Base-by-base conservation (phyloP, 2,113 vertebrate genomes). In the Pygathrix nemaeus region DNA sequence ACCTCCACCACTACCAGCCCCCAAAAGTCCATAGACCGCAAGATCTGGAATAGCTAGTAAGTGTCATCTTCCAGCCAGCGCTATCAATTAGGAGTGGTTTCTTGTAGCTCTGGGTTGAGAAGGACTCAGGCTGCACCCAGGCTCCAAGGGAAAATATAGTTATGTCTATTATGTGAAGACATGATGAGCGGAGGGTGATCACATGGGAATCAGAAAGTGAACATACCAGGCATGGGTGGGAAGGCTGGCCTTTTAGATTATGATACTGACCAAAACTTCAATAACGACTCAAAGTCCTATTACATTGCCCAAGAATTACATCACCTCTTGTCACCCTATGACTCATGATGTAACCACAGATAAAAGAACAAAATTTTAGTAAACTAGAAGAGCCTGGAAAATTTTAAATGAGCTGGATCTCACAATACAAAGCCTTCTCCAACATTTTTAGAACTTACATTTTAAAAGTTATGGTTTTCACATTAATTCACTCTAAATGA, bases 341-440 rank as follows among this genome's bases (percentile, higher is more conserved):
- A 43, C 3, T 72, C 38, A 25, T 43, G 35, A 87, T 83, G 12
- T 57, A 50, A 75, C 43, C 23, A 83, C 61, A 66, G 52, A 61
- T 21, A 45, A 86, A 93, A 96, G 3, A 92, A 86, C 35, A 90
- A 88, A 73, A 78, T 45, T 78, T 93, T 79, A n/a, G 27, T 86
- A 17, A 91, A 16, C 50, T 83, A 66, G 17, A 66, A 93, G 5
- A 40, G 3, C 16, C 17, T 85, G 11, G 7, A 94, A 91, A 78
- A 6, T 4, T 13, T 81, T 70, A 40, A 89, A 45, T 76, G 27
- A 80, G 3, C 0, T 72, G 45, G 23, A 40, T 48, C 6, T 85
- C 10, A 89, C 16, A 85, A 25, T 35, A n/a, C 55, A 75, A 83
- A 81, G 23, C 10, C 40, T 72, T n/a, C 52, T 85, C 75, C 27